Conservation (phyloP, 2,113 vertebrate species). For the Meleagris gallopavo region DNA sequence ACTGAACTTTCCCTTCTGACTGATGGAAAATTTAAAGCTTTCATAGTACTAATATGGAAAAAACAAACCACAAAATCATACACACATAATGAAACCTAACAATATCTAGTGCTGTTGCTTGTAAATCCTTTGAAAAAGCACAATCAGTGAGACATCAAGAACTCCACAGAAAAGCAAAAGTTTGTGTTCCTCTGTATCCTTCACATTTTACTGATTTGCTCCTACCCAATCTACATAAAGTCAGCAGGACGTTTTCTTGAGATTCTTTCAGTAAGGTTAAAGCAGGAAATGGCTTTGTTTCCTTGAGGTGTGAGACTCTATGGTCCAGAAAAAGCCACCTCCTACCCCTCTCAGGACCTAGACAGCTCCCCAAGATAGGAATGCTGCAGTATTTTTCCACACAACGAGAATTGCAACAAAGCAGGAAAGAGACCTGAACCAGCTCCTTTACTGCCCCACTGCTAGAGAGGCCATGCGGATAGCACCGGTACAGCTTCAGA, state of each 20-base stretch:
- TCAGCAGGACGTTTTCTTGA: neutral
- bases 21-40: neutral
- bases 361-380: neutral
- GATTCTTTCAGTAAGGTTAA: neutral
- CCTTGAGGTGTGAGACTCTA: neutral
- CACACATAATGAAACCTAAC: neutral
- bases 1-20: neutral
- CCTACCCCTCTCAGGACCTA: neutral
- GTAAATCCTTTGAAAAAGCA: neutral
- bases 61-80: neutral
- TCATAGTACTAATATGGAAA: neutral
- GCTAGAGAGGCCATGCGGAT: neutral
- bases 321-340: neutral
- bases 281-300: neutral
- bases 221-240: neutral
- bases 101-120: neutral
- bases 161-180: neutral
- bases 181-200: neutral
- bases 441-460: neutral
- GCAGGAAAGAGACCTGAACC: neutral
- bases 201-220: neutral
- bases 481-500: neutral
- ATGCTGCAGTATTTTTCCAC: neutral
- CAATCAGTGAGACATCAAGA: neutral
- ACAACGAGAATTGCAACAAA: neutral